Evolutionary conservation across 2,797 vertebrate species (phyloP), one percentile per base, ranked within the genome.

Genomic region (Cercopithecus petaurista): DNA sequence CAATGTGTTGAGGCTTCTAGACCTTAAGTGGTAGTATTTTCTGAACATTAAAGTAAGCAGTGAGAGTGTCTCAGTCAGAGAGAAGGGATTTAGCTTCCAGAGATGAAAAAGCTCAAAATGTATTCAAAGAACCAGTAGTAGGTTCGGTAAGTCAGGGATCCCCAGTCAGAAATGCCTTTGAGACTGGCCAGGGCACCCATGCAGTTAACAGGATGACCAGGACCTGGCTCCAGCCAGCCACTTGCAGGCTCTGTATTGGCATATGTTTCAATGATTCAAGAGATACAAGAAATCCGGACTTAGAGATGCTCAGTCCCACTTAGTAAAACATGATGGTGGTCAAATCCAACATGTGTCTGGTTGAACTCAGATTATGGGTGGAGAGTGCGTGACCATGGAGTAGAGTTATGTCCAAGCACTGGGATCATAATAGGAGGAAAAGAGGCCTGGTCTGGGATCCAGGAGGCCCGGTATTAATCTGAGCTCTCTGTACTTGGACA

Each of bases 401-500:
- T 43, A 14, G 39, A 41, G 8, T 4, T 28, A 26, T 9, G 17
- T 52, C 33, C 48, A 22, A 28, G 17, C 14, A 1, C 0, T 50
- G 48, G n/a, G 67, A 57, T 64, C 5, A 6, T 1, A 15, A n/a
- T 14, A 50, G 77, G 7, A 22, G 2, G 43, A 26, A n/a, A 80
- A 76, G 33, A 98, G 39, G 83, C 95, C 0, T 98, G 99, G 77
- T 94, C 98, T 97, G 96, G 98, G 86, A 98, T 97, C 93, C 99
- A 98, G 93, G 96, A 98, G 30, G 17, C 98, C 98, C 8, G 92
- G 87, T 0, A 98, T 98, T 5, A 98, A 99, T 57, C 97, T 99
- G 73, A 98, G 57, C 17, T 99, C 99, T 0, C 2, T 0, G 1
- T 97, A 95, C 21, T 77, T 99, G 64, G 99, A 99, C 98, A 99